Conservation (phyloP, 2,113 vertebrate genomes). For the Brachyhypopomus occidentalis region DNA sequence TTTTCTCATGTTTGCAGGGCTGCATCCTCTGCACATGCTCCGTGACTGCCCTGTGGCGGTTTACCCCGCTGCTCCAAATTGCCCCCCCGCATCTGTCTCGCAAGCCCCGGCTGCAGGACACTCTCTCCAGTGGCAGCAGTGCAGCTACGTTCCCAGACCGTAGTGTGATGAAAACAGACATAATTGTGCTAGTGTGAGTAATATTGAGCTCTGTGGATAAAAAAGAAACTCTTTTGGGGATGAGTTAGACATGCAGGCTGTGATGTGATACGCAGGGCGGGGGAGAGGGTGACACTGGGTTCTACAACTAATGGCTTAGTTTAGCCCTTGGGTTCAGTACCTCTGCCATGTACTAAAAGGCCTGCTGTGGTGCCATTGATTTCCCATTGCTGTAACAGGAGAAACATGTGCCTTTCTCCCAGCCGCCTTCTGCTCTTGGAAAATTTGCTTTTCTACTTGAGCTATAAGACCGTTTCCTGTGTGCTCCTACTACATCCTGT, state of each 20-base stretch:
- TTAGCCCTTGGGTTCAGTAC: constrained; percentile 63
- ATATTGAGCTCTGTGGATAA: background rate
- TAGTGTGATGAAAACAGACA: constrained; percentile 17
- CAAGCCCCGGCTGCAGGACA: constrained; percentile 42
- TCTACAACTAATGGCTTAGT: constrained; percentile 59
- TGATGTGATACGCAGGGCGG: constrained; percentile 50
- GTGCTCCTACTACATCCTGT: background rate
- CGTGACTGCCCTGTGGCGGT: background rate
- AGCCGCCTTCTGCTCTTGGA: background rate
- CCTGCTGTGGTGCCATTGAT: constrained; percentile 66
- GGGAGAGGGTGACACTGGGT: constrained; percentile 32
- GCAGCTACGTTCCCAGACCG: constrained; percentile 58
- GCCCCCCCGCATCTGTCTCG: background rate
- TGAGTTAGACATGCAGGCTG: constrained; percentile 25
- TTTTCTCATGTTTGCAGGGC: too few species aligned
- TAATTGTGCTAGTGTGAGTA: constrained; percentile 21
- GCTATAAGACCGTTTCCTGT: background rate
- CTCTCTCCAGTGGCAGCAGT: constrained; percentile 59
- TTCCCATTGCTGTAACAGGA: constrained; percentile 66
- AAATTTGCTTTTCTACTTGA: constrained; percentile 9
- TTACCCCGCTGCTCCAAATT: background rate
- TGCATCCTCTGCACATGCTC: constrained; percentile 10
- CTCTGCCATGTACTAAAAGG: constrained; percentile 58
- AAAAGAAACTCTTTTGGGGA: background rate
- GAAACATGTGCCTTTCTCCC: constrained; percentile 53